These are phyloP conservation scores for Calonectris borealis DNA, from an alignment of 2,113 vertebrate genomes.

Conservation along the genomic window DNA sequence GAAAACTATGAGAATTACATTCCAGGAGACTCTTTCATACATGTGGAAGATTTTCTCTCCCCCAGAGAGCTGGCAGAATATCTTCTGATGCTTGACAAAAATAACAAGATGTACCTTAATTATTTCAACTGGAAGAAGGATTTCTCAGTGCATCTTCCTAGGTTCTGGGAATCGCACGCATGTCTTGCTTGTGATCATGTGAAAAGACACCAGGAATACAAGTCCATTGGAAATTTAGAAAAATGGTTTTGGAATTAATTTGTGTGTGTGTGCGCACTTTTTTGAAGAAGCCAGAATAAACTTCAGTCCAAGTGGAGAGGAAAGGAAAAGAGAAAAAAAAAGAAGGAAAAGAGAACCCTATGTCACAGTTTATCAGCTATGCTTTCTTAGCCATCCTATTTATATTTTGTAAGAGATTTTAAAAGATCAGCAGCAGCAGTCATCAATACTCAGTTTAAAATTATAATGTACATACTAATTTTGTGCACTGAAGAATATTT, in stretches of 20 bases:
- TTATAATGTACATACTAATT: slow-evolving; percentile 69
- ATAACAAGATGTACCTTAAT: slow-evolving; percentile 90
- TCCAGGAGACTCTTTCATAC: slow-evolving; percentile 93
- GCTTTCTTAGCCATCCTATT: slow-evolving; percentile 48
- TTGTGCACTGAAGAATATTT: slow-evolving; percentile 67
- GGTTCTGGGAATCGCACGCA: slow-evolving; percentile 96
- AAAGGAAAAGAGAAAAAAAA: neutral
- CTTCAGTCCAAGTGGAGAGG: slow-evolving; percentile 34
- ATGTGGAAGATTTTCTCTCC: slow-evolving; percentile 92
- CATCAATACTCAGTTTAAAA: slow-evolving; percentile 63
- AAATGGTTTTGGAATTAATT: slow-evolving; percentile 95
- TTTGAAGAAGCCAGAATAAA: slow-evolving; percentile 48
- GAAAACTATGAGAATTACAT: slow-evolving; percentile 97
- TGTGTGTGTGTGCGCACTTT: slow-evolving; percentile 1
- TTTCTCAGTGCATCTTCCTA: slow-evolving; percentile 91
- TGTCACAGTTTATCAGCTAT: slow-evolving; percentile 42
- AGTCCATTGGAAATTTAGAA: slow-evolving; percentile 89
- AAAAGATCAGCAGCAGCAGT: slow-evolving; percentile 48
- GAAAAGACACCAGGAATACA: slow-evolving; percentile 92
- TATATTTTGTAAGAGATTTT: slow-evolving; percentile 71
- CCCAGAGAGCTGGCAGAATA: slow-evolving; percentile 93
- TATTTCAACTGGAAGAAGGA: slow-evolving; percentile 95
- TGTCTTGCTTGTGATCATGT: slow-evolving; percentile 94
- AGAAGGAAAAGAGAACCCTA: neutral
- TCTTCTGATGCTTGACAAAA: slow-evolving; percentile 92